phyloP scores from a whole-genome alignment of 2,888 invertebrate species.

The Metellina segmentata region DNA sequence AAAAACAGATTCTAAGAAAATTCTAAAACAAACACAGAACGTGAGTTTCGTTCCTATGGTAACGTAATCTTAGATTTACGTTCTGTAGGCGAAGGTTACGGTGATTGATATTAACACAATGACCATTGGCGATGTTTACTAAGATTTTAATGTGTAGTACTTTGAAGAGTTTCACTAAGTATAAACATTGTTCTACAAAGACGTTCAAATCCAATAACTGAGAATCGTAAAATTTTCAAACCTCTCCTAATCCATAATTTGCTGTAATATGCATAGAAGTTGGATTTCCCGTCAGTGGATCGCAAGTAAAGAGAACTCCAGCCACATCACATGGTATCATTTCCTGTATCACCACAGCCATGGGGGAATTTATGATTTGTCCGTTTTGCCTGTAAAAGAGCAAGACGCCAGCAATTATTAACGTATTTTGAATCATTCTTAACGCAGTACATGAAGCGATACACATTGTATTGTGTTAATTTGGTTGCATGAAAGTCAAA shows the following conservation, averaged over 20 bases:
- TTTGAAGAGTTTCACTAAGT: not conserved
- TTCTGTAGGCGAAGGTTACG: not conserved
- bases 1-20: too few species aligned
- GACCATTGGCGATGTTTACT: not conserved
- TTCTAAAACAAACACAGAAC: too few species aligned
- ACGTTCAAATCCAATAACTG: not conserved
- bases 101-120: not conserved
- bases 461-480: too few species aligned
- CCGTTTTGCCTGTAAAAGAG: slow-evolving; percentile 52
- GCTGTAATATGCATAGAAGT: slow-evolving; percentile 87
- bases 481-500: too few species aligned
- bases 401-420: not conserved
- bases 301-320: slow-evolving; percentile 91
- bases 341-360: slow-evolving; percentile 90
- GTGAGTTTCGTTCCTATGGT: too few species aligned
- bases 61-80: too few species aligned
- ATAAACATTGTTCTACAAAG: not conserved
- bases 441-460: too few species aligned
- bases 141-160: not conserved
- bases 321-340: slow-evolving; percentile 86
- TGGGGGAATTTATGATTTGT: slow-evolving; percentile 82
- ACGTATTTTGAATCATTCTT: too few species aligned
- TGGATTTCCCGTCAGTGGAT: slow-evolving; percentile 88
- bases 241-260: slow-evolving; percentile 88
- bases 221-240: not conserved